Base-by-base conservation (phyloP, 2,113 vertebrate genomes). In the Melanerpes formicivorus region DNA sequence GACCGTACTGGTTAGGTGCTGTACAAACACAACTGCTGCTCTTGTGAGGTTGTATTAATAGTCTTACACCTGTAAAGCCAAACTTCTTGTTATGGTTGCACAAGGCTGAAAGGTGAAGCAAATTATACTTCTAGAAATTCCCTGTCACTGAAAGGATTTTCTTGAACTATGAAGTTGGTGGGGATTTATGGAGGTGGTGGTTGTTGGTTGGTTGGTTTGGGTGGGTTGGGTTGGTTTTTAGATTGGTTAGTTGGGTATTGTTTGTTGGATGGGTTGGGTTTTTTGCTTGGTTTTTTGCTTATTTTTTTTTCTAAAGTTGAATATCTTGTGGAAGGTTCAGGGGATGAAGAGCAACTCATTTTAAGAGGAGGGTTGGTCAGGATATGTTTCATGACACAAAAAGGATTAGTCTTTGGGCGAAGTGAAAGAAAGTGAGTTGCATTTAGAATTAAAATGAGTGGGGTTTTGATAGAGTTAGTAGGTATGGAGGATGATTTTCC, bases 51-150 rank as follows among this genome's bases (percentile, higher is more conserved):
- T 95, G 80, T 80, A 80, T 65, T 87, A 90, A 89, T 93, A 85
- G 84, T 74, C 65, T 93, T 96, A 89, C 95, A 96, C 95, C 94
- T 96, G 96, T 87, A 88, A 92, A 85, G 72, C 79, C 79, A 48
- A 74, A 80, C 22, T 74, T 80, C 75, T 84, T 90, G 84, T 90
- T 94, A 73, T 22, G 37, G 44, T 95, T 91, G 84, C 83, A 85
- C 30, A 26, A 67, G 60, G 30, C 56, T 82, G 71, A 87, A 89
- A 54, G 19, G 44, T 91, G 62, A 91, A 87, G 32, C 75, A 83
- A 85, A 90, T 90, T 69, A n/a, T 5, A 62, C 63, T 84, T 70
- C 72, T 2, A 66, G 67, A 81, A 74, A 63, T 67, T 77, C 48
- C 23, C 23, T 44, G 1, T 74, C 74, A 44, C 25, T 79, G 32